A percentile compares a stretch with the other conserved stretches of the same genome.
Conservation (phyloP, 2,797 vertebrate genomes). For the Telmatherina bonti region DNA sequence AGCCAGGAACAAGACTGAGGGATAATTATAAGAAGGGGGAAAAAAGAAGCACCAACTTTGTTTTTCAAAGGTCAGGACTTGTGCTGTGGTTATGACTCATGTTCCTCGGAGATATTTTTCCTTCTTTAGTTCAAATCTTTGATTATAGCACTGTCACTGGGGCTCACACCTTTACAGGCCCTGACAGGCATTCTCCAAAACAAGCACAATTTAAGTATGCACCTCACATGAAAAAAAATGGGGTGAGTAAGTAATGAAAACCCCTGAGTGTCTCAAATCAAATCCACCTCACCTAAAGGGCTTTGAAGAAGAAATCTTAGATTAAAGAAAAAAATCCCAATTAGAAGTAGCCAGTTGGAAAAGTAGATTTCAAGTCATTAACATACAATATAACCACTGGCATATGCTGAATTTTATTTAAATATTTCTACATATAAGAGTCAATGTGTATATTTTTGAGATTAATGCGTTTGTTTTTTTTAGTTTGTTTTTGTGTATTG, state of each 20-base stretch:
- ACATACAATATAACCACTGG: background rate
- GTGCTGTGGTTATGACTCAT: constrained; percentile 56
- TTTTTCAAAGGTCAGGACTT: constrained; percentile 46
- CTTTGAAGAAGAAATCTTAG: background rate
- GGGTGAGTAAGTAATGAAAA: too few relatives aligned
- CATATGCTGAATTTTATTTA: background rate
- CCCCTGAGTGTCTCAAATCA: too few relatives aligned
- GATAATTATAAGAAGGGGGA: constrained; percentile 34
- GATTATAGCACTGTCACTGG: constrained; percentile 10
- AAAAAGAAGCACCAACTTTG: constrained; percentile 9
- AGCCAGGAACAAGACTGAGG: constrained; percentile 28
- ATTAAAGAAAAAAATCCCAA: background rate
- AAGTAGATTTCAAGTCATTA: background rate
- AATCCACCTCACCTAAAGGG: too few relatives aligned
- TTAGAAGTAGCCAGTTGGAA: background rate
- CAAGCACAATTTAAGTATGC: background rate
- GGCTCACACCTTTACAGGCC: constrained; percentile 20
- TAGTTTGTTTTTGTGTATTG: background rate
- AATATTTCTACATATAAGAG: too few relatives aligned
- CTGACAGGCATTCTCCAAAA: background rate
- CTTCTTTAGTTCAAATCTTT: constrained; percentile 25
- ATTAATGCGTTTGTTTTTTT: background rate
- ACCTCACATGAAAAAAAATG: background rate
- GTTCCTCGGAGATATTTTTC: constrained; percentile 42
- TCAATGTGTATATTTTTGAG: constrained; percentile 4